phyloP scores from a whole-genome alignment of 2,797 vertebrate species.

The Percopsis omiscomaycus region DNA sequence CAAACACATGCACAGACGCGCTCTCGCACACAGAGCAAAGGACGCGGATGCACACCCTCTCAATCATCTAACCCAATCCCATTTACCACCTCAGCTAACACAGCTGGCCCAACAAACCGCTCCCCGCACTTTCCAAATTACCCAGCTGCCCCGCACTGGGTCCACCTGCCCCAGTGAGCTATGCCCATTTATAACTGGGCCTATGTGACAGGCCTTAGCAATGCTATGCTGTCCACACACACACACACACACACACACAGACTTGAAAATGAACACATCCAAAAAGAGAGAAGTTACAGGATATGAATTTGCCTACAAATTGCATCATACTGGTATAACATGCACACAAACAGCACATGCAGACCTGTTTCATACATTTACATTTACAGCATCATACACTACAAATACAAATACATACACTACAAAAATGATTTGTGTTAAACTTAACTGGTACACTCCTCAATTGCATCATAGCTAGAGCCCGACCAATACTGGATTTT shows the following conservation, averaged over 20 bases:
- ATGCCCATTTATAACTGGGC: slow-evolving; percentile 66
- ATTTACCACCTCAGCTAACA: slow-evolving; percentile 60
- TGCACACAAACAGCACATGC: too few relatives aligned
- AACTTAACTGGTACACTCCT: too few relatives aligned
- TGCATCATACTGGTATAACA: not conserved
- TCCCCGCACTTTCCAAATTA: slow-evolving; percentile 58
- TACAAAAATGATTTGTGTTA: too few relatives aligned
- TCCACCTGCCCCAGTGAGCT: slow-evolving; percentile 60
- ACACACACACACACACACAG: slow-evolving; percentile 12
- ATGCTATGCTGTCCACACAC: slow-evolving; percentile 23
- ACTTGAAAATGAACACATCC: not conserved
- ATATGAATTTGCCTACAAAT: not conserved
- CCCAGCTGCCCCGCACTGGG: slow-evolving; percentile 63
- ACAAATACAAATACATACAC: too few relatives aligned
- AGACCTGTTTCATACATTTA: too few relatives aligned
- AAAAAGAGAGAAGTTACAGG: slow-evolving; percentile 7
- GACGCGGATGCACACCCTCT: slow-evolving; percentile 28
- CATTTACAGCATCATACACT: too few relatives aligned
- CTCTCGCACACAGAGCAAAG: slow-evolving; percentile 1
- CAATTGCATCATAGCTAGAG: too few relatives aligned
- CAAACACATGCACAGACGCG: not conserved
- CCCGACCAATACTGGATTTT: too few relatives aligned
- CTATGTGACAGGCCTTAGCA: slow-evolving; percentile 47
- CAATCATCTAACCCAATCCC: slow-evolving; percentile 32
- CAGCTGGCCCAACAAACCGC: slow-evolving; percentile 60